phyloP scores from a whole-genome alignment of 2,113 vertebrate genomes.

The Gracilinanus agilis region DNA sequence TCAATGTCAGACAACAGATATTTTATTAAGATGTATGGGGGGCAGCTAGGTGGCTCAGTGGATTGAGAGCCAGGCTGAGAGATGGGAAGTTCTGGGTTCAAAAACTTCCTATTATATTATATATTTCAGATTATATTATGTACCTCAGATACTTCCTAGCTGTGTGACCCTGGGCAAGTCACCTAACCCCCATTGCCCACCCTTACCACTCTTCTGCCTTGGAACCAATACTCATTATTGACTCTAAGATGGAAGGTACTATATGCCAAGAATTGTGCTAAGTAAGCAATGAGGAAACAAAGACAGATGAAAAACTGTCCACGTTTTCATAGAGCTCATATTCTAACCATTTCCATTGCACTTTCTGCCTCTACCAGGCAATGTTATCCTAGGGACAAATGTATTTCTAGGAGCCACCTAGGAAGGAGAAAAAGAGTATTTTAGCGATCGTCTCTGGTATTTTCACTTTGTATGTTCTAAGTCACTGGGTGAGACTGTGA shows the following conservation, averaged over 20 bases:
- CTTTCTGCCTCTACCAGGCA: not conserved
- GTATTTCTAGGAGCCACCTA: constrained; percentile 3
- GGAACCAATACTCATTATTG: no score
- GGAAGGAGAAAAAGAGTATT: not conserved
- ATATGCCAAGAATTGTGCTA: not conserved
- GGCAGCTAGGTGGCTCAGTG: no score
- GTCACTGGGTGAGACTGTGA: not conserved
- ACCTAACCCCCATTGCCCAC: no score
- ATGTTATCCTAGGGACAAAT: not conserved
- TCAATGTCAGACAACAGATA: not conserved
- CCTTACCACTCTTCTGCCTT: no score
- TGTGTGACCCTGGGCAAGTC: no score
- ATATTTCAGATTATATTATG: no score
- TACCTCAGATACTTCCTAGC: no score
- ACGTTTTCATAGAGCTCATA: not conserved
- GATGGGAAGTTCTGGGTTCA: no score
- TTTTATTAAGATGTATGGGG: not conserved
- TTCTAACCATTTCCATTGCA: not conserved
- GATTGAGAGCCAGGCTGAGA: no score
- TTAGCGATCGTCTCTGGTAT: not conserved
- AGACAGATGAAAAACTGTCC: not conserved
- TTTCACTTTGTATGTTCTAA: not conserved
- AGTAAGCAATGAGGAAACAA: not conserved
- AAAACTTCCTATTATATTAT: no score
- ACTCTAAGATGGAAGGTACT: no score